A percentile compares a stretch with the other conserved stretches of the same genome.
phyloP scores from a whole-genome alignment of 2,888 invertebrate species.

The Lordiphosa andalusiaca region DNA sequence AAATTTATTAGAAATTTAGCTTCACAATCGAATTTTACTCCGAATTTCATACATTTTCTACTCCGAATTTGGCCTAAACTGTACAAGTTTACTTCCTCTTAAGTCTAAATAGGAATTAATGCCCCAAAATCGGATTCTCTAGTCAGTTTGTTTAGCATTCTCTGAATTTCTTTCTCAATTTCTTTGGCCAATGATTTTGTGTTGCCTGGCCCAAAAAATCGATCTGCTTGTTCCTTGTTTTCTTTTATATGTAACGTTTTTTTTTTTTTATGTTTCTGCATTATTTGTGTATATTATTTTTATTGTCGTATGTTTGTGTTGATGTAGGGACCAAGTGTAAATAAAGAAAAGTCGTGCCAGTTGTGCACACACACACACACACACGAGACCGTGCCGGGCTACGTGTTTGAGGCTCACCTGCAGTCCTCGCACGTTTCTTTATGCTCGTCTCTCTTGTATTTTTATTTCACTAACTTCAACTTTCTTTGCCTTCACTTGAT shows the following conservation, averaged over 20 bases:
- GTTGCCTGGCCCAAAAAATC: too few species aligned
- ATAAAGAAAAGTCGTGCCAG: constrained; percentile 53
- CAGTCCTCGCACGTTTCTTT: constrained; percentile 2
- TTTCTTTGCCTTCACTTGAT: constrained; percentile 48
- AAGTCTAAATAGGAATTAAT: too few species aligned
- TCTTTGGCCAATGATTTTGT: too few species aligned
- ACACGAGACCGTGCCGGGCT: constrained; percentile 7
- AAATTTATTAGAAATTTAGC: too few species aligned
- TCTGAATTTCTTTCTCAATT: too few species aligned
- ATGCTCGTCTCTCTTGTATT: constrained; percentile 21
- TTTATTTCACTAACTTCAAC: constrained; percentile 10
- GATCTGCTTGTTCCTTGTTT: not conserved
- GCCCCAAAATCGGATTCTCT: too few species aligned
- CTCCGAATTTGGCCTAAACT: too few species aligned
- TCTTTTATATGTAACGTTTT: constrained; percentile 3
- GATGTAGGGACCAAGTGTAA: constrained; percentile 53
- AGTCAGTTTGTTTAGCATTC: too few species aligned
- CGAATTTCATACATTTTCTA: too few species aligned
- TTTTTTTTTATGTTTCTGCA: constrained; percentile 8
- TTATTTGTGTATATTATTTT: not conserved
- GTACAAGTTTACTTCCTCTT: too few species aligned
- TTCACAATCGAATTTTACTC: too few species aligned
- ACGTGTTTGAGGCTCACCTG: constrained; percentile 13
- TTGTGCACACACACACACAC: constrained; percentile 34
- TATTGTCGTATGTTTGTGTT: constrained; percentile 27